Percentiles rank a stretch among this genome's conserved stretches.
Evolutionary conservation across 2,113 vertebrate species (phyloP).

Genomic region (Uropsilus gracilis): DNA sequence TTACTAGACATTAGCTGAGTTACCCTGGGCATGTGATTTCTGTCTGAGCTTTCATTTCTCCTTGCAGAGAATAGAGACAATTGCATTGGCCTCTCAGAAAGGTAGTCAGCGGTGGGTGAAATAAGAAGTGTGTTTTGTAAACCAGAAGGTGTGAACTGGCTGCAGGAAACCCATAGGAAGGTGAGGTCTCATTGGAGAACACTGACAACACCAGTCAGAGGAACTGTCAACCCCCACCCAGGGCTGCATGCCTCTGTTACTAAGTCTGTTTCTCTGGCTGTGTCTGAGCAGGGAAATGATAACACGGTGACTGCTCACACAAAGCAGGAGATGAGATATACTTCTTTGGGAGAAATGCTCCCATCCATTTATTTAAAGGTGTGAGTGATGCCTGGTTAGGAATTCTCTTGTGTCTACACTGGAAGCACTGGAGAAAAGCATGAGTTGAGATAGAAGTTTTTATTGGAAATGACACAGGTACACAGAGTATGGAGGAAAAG

Average conservation of each 20-base stretch:
- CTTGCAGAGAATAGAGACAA: background rate
- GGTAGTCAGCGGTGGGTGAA: background rate
- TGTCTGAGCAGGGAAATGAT: background rate
- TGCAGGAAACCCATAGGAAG: background rate
- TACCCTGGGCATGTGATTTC: background rate
- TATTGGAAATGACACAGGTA: background rate
- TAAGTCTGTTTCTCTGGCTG: background rate
- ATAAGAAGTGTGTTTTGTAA: background rate
- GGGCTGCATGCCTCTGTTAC: background rate
- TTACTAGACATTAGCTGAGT: background rate
- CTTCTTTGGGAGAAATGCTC: background rate
- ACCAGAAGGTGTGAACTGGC: background rate
- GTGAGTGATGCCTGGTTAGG: background rate
- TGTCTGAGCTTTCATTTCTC: background rate
- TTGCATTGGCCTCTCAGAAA: background rate
- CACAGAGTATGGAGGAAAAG: background rate
- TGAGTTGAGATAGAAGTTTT: background rate
- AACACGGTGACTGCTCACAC: background rate
- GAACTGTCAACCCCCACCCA: accelerated
- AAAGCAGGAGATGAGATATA: background rate
- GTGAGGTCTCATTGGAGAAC: no score
- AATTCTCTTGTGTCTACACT: background rate
- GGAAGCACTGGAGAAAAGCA: background rate
- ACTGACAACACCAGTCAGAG: background rate
- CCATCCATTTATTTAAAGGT: background rate